phyloP scores from a whole-genome alignment of 2,797 vertebrate genomes.

The Silurus aristotelis region DNA sequence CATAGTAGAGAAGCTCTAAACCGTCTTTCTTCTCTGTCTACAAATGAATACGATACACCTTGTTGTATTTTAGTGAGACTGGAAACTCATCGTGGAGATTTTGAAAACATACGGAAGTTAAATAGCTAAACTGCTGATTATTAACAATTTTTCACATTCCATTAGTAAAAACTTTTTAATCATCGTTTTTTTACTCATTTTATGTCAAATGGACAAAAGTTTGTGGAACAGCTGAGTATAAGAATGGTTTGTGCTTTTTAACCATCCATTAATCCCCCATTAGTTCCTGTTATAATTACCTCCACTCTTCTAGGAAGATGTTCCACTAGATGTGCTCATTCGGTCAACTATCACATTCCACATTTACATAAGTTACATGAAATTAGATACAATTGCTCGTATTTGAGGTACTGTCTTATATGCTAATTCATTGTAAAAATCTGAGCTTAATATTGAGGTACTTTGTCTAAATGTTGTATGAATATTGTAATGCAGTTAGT shows the following conservation, averaged over 20 bases:
- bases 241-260: too few species aligned
- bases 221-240: too few species aligned
- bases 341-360: too few species aligned
- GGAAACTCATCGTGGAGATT: background rate
- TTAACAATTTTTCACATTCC: background rate
- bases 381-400: background rate
- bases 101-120: background rate
- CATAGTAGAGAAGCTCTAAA: background rate
- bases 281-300: too few species aligned
- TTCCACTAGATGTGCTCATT: too few species aligned
- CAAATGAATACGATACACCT: background rate
- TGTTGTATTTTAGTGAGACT: background rate
- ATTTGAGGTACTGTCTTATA: background rate
- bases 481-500: background rate
- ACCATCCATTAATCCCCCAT: too few species aligned
- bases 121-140: background rate
- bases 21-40: background rate
- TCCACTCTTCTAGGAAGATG: too few species aligned
- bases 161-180: background rate
- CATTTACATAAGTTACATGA: too few species aligned
- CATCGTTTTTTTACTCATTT: background rate
- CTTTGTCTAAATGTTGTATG: background rate
- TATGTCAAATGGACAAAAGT: background rate
- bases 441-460: background rate
- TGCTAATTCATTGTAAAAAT: background rate